Evolutionary conservation across 2,888 invertebrate genomes (phyloP), one percentile per base, ranked within the genome.

Genomic region (Drosophila aldrichi): DNA sequence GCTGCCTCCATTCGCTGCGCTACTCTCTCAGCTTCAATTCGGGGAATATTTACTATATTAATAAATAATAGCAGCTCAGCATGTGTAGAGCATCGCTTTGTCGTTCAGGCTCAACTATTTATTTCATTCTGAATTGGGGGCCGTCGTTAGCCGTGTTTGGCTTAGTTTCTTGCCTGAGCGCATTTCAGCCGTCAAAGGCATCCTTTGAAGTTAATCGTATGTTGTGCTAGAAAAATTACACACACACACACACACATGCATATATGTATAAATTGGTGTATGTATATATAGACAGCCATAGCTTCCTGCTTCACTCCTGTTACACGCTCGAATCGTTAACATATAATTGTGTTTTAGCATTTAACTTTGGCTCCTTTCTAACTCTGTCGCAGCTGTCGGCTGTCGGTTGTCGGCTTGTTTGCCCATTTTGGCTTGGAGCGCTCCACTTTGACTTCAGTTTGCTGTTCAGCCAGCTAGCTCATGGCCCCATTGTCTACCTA

Each of bases 121-220:
- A 44, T 32, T 25, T 54, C 49, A 49, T 46, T 40, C 59, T 40
- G 46, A 18, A 51, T 66, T 48, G 52, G 51, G 36, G 36, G 57
- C 40, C 44, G 61, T 58, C 56, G 62, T 49, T 51, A 55, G 56
- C 65, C 55, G 65, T 78, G 74, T 81, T 86, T 88, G 82, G 87
- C 85, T 88, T 77, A 77, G 81, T 89, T 81, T 81, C 76, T 78
- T 84, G 86, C 82, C 76, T 87, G 88, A 89, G 89, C 90, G 85
- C 77, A 48, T 81, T 82, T 67, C 60, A 54, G 86, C 82, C 88
- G 78, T 85, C 88, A 88, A 84, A 85, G 85, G 85, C 82, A 80
- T 78, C 88, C 89, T 87, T 87, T 87, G 86, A 87, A 88, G 86
- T 89, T 87, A 89, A 87, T 89, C 84, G 84, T 77, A 79, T 81